Evolutionary conservation across 2,113 vertebrate species (phyloP).

Genomic region (Bufo bufo): DNA sequence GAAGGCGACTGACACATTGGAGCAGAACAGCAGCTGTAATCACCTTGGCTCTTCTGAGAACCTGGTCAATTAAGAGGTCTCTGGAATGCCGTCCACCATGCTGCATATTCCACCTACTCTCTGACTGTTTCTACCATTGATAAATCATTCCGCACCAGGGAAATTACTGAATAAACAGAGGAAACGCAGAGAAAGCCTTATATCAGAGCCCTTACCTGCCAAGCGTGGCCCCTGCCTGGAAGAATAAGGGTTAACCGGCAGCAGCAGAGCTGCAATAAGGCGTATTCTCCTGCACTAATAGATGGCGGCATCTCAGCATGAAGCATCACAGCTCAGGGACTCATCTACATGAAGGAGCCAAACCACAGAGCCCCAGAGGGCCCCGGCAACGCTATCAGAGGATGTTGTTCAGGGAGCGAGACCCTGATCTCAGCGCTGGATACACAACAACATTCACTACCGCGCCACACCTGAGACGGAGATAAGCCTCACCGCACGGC

Average conservation of each 20-base stretch:
- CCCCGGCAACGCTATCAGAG: background rate
- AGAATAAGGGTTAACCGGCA: background rate
- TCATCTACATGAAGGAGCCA: constrained; percentile 20
- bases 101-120: background rate
- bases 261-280: background rate
- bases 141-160: background rate
- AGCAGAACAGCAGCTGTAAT: background rate
- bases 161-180: too few relatives aligned
- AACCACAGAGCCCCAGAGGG: constrained; percentile 11
- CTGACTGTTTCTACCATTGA: background rate
- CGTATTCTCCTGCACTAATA: background rate
- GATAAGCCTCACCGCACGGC: background rate
- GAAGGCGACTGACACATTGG: background rate
- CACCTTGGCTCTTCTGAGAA: background rate
- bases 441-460: background rate
- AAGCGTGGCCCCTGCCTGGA: background rate
- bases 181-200: too few relatives aligned
- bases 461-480: background rate
- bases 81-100: background rate
- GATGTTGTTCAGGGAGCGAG: background rate
- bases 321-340: constrained; percentile 9
- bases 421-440: constrained; percentile 24
- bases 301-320: background rate
- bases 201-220: constrained; percentile 10
- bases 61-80: background rate